These are phyloP conservation scores for Pissodes strobi DNA, from an alignment of 1,140 invertebrate species.

Conservation along the genomic window DNA sequence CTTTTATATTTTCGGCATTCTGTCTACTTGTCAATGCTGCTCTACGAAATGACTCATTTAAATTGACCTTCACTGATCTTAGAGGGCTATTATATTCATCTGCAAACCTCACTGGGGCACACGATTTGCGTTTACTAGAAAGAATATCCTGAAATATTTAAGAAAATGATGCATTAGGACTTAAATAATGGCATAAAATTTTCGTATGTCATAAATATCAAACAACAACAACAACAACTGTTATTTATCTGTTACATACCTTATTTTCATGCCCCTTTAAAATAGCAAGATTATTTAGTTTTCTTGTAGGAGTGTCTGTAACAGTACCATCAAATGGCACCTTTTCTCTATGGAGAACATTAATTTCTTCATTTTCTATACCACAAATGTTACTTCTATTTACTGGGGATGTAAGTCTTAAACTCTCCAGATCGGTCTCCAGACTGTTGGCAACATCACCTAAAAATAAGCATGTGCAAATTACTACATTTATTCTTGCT, in stretches of 20 bases:
- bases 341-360: neutral
- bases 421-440: too few species aligned
- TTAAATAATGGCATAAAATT: neutral
- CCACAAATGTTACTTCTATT: neutral
- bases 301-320: neutral
- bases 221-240: too few species aligned
- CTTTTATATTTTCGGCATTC: slow-evolving; percentile 8
- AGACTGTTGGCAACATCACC: too few species aligned
- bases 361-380: neutral
- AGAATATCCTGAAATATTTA: neutral
- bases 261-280: too few species aligned
- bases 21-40: neutral
- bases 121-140: neutral
- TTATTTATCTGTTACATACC: neutral
- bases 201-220: too few species aligned
- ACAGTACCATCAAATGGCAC: neutral
- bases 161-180: neutral
- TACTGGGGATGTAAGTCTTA: neutral
- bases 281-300: too few species aligned
- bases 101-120: neutral
- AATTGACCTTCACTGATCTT: slow-evolving; percentile 12
- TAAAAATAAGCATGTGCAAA: too few species aligned
- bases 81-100: neutral
- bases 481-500: too few species aligned
- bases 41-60: slow-evolving; percentile 32